phyloP scores from a whole-genome alignment of 2,888 invertebrate genomes.

The Muschampia plurimacula region DNA sequence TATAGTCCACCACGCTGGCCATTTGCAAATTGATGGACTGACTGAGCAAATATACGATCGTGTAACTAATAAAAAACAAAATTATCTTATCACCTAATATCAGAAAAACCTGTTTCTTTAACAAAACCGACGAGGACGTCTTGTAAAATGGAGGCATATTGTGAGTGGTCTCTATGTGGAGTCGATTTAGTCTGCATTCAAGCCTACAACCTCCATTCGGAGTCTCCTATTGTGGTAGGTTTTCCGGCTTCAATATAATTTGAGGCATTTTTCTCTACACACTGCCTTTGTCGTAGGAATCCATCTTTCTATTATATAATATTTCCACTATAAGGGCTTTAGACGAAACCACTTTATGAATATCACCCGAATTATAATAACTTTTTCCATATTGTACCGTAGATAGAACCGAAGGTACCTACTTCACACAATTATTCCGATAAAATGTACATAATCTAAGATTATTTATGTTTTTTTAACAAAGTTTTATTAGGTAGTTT shows the following conservation, averaged over 20 bases:
- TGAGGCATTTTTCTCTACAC: constrained; percentile 64
- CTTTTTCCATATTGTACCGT: constrained; percentile 21
- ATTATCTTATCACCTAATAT: constrained; percentile 6
- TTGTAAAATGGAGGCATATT: constrained; percentile 66
- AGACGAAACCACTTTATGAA: constrained; percentile 26
- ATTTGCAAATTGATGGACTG: no score
- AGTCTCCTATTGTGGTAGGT: constrained; percentile 66
- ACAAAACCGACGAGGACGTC: constrained; percentile 57
- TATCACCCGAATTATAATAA: constrained; percentile 29
- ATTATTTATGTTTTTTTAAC: no score
- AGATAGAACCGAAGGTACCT: constrained; percentile 16
- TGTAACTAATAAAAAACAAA: constrained; percentile 22
- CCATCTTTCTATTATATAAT: constrained; percentile 47
- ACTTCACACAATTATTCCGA: no score
- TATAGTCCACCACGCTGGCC: no score
- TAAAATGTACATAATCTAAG: no score
- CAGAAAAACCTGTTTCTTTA: constrained; percentile 31
- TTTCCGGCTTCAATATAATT: constrained; percentile 73
- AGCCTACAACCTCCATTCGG: constrained; percentile 56
- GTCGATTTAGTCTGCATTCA: constrained; percentile 68
- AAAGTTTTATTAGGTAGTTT: no score
- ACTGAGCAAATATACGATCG: not conserved
- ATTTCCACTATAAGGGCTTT: constrained; percentile 38
- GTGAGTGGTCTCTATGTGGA: constrained; percentile 62
- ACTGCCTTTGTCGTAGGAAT: constrained; percentile 55